Percentiles rank a stretch among this genome's conserved stretches.
Conservation (phyloP, 30 jellyfish, hydroid and myxozoan genomes). For the Catostylus mosaicus region DNA sequence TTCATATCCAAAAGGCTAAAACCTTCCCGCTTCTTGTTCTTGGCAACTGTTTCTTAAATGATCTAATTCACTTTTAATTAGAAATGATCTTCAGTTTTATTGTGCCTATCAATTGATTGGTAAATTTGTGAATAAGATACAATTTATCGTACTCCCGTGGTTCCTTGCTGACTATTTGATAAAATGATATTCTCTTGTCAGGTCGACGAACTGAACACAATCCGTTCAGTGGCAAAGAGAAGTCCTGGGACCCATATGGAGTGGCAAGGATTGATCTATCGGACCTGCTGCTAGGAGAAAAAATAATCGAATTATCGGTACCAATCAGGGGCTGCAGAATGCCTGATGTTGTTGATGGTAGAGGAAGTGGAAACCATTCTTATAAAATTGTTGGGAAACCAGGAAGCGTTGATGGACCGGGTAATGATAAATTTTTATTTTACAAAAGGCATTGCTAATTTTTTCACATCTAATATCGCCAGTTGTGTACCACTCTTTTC, state of each 20-base stretch:
- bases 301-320: slow-evolving; percentile 50
- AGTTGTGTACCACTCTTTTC: no score
- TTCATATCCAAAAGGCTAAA: no score
- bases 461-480: no score
- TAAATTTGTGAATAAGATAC: no score
- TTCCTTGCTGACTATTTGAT: background rate
- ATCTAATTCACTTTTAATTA: no score
- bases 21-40: no score
- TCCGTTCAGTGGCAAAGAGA: slow-evolving; percentile 55
- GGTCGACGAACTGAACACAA: slow-evolving; percentile 72
- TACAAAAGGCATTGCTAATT: no score
- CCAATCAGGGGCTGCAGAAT: slow-evolving; percentile 61
- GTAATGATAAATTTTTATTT: no score
- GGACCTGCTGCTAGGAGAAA: slow-evolving; percentile 83
- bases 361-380: slow-evolving; percentile 58
- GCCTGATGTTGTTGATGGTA: slow-evolving; percentile 69
- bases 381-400: slow-evolving; percentile 66
- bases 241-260: slow-evolving; percentile 82
- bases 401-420: slow-evolving; percentile 77
- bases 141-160: no score
- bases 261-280: slow-evolving; percentile 81
- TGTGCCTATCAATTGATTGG: no score
- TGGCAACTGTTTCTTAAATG: no score
- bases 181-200: background rate
- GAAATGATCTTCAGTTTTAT: no score